Evolutionary conservation across 2,113 vertebrate genomes (phyloP).

Genomic region (Galbula dea): DNA sequence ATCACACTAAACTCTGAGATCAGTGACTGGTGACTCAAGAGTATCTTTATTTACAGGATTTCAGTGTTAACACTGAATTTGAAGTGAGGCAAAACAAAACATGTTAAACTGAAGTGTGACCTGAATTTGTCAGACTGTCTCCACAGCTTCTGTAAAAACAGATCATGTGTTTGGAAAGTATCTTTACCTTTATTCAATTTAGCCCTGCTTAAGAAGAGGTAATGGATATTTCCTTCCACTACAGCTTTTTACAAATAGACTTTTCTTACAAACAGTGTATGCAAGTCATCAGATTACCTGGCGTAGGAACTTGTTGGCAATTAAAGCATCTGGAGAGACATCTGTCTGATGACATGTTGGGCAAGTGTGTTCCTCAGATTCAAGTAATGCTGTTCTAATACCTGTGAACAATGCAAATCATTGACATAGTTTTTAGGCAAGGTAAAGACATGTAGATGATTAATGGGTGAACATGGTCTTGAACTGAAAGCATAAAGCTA

Average conservation of each 20-base stretch:
- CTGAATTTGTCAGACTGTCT: not conserved
- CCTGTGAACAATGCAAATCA: conserved; percentile 69
- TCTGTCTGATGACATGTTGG: conserved; percentile 90
- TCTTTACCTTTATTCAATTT: not conserved
- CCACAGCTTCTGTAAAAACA: not conserved
- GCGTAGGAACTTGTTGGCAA: conserved; percentile 95
- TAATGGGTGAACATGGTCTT: not conserved
- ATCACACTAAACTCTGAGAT: not conserved
- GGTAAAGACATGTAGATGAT: not conserved
- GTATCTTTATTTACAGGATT: not conserved
- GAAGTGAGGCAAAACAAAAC: not conserved
- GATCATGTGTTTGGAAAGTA: not conserved
- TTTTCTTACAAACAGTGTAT: not conserved
- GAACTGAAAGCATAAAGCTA: not conserved
- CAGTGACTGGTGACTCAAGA: not conserved
- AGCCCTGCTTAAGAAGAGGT: not conserved
- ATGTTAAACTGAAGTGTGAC: rapidly evolving
- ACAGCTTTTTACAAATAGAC: not conserved
- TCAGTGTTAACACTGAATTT: rapidly evolving
- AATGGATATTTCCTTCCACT: not conserved
- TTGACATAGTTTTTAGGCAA: not conserved
- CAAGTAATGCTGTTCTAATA: conserved; percentile 90
- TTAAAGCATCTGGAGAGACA: conserved; percentile 92
- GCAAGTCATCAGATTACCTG: conserved; percentile 76
- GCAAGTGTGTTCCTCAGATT: conserved; percentile 92